These are phyloP conservation scores for Nerophis lumbriciformis DNA, from an alignment of 2,113 vertebrate genomes.

Conservation along the genomic window DNA sequence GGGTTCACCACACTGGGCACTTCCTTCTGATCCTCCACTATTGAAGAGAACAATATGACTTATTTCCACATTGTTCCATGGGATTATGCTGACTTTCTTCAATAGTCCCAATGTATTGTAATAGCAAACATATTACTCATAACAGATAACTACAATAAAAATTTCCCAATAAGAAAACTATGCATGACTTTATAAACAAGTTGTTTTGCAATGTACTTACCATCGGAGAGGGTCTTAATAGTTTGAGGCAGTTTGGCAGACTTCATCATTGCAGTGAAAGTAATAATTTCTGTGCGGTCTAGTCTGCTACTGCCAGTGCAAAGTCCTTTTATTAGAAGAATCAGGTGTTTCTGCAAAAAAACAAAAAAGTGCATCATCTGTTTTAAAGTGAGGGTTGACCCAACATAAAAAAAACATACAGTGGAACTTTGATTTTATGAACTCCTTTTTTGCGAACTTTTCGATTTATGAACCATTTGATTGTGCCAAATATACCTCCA, in stretches of 20 bases:
- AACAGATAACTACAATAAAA: neutral
- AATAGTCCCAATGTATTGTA: neutral
- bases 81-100: neutral
- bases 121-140: neutral
- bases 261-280: conserved; percentile 99
- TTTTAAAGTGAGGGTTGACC: neutral
- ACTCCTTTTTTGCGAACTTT: too few relatives aligned
- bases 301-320: conserved; percentile 95
- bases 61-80: neutral
- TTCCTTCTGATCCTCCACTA: conserved; percentile 98
- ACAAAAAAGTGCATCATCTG: conserved; percentile 3
- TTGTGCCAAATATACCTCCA: too few relatives aligned
- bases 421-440: too few relatives aligned
- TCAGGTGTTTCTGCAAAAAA: conserved; percentile 87
- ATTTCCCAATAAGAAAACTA: neutral
- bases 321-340: conserved; percentile 96
- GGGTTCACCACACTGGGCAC: conserved; percentile 85
- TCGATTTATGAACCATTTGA: too few relatives aligned
- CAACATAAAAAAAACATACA: neutral
- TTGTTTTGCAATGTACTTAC: conserved; percentile 57
- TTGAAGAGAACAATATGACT: neutral
- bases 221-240: conserved; percentile 95
- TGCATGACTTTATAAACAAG: too few relatives aligned
- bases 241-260: conserved; percentile 97
- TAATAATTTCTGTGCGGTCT: conserved; percentile 96